Percentiles rank a stretch among this genome's conserved stretches.
Conservation (phyloP, 2,888 invertebrate species). For the Pardosa pseudoannulata region DNA sequence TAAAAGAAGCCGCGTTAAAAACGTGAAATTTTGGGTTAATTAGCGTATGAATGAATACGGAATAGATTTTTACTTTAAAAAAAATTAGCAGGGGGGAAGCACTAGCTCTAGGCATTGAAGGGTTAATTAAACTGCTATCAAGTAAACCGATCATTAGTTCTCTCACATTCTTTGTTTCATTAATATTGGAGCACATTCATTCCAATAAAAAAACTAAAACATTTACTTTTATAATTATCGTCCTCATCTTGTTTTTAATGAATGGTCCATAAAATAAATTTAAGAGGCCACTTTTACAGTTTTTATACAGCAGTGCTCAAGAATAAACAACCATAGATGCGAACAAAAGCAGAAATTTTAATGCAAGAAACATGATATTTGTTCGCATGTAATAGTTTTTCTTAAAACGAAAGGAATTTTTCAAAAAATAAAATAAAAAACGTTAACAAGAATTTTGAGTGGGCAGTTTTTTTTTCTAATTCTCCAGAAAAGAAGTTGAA, state of each 20-base stretch:
- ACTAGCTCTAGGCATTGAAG: slow-evolving; percentile 61
- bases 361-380: slow-evolving; percentile 12
- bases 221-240: slow-evolving; percentile 64
- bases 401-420: too few relatives aligned
- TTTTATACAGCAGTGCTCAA: not conserved
- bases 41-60: slow-evolving; percentile 57
- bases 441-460: slow-evolving; percentile 9
- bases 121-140: slow-evolving; percentile 68
- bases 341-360: slow-evolving; percentile 7
- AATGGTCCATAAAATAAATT: slow-evolving; percentile 57
- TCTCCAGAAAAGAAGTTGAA: not conserved
- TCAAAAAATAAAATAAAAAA: not conserved
- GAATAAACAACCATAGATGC: not conserved
- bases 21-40: slow-evolving; percentile 66
- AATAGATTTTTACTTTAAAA: slow-evolving; percentile 44
- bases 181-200: slow-evolving; percentile 49
- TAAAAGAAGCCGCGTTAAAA: slow-evolving; percentile 52
- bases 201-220: slow-evolving; percentile 27
- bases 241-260: slow-evolving; percentile 60
- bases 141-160: slow-evolving; percentile 54
- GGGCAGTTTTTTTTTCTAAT: not conserved
- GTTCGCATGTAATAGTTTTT: not conserved
- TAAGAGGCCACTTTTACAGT: slow-evolving; percentile 49
- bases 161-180: slow-evolving; percentile 52
- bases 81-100: not conserved